phyloP scores from a whole-genome alignment of 2,888 invertebrate genomes.

The Drosophila quinaria region DNA sequence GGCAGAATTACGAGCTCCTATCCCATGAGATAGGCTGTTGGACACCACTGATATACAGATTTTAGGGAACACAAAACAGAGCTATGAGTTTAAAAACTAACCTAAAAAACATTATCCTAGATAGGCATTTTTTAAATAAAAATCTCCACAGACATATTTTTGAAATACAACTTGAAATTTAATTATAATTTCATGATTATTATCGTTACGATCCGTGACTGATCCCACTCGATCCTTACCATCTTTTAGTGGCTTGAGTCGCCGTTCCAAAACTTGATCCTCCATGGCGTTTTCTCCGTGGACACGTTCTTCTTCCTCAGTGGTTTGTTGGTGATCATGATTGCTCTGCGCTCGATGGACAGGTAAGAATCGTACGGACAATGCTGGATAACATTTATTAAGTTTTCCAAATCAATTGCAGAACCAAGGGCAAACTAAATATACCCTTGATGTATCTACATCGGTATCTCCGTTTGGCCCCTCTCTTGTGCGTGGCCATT shows the following conservation, averaged over 20 bases:
- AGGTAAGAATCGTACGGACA: constrained; percentile 28
- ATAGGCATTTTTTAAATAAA: too few relatives aligned
- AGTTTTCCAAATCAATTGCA: constrained; percentile 12
- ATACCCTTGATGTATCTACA: constrained; percentile 77
- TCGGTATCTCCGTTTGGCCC: constrained; percentile 86
- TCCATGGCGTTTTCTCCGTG: constrained; percentile 86
- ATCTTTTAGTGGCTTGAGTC: constrained; percentile 44
- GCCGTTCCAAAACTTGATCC: constrained; percentile 48
- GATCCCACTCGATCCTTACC: not conserved
- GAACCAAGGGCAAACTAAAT: constrained; percentile 65
- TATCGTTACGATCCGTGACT: too few relatives aligned
- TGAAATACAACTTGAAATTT: too few relatives aligned
- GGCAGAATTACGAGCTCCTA: too few relatives aligned
- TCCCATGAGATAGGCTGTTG: too few relatives aligned
- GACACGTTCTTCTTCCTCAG: constrained; percentile 88
- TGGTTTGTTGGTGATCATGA: constrained; percentile 86
- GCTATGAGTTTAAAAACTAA: too few relatives aligned
- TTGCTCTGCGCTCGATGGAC: constrained; percentile 63
- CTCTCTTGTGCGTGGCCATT: constrained; percentile 86
- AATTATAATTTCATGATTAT: too few relatives aligned
- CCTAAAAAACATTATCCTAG: too few relatives aligned
- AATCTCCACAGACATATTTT: too few relatives aligned
- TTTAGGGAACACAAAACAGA: too few relatives aligned
- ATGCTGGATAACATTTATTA: not conserved
- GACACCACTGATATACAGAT: too few relatives aligned